A percentile compares a stretch with the other conserved stretches of the same genome.
phyloP scores from a whole-genome alignment of 2,113 vertebrate genomes.

The Heterochromis multidens region DNA sequence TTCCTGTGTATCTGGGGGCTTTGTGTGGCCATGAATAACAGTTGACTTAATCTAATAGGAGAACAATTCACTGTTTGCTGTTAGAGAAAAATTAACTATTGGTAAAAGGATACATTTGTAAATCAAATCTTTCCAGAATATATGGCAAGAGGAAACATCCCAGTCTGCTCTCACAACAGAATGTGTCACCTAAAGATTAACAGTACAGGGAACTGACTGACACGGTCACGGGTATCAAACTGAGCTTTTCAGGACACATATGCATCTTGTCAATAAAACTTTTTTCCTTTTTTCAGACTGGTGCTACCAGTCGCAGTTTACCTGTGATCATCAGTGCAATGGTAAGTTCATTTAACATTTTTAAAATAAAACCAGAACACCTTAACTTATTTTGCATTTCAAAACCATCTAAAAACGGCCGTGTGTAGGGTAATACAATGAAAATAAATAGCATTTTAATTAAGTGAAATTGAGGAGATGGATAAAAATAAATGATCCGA shows the following conservation, averaged over 20 bases:
- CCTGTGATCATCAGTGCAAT: slow-evolving; percentile 64
- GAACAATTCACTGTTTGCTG: slow-evolving; percentile 59
- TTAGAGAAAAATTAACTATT: slow-evolving; percentile 5
- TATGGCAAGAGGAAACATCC: neutral
- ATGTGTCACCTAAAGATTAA: neutral
- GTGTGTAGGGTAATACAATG: neutral
- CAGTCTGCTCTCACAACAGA: neutral
- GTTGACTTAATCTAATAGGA: neutral
- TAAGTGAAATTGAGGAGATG: neutral
- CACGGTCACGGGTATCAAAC: neutral
- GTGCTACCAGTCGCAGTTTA: slow-evolving; percentile 76
- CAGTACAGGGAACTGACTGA: neutral
- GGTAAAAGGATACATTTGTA: neutral
- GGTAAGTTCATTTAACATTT: slow-evolving; percentile 53
- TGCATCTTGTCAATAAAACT: neutral
- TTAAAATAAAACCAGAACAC: too few species aligned
- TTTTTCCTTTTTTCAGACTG: slow-evolving; percentile 64
- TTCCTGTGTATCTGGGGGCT: slow-evolving; percentile 37
- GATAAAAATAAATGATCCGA: neutral
- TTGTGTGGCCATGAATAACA: slow-evolving; percentile 41
- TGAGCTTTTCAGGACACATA: neutral
- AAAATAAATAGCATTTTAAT: neutral
- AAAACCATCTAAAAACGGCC: neutral
- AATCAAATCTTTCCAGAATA: neutral
- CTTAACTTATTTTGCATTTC: too few species aligned